Base-by-base conservation (phyloP, 2,113 vertebrate species). In the Microtus ochrogaster region DNA sequence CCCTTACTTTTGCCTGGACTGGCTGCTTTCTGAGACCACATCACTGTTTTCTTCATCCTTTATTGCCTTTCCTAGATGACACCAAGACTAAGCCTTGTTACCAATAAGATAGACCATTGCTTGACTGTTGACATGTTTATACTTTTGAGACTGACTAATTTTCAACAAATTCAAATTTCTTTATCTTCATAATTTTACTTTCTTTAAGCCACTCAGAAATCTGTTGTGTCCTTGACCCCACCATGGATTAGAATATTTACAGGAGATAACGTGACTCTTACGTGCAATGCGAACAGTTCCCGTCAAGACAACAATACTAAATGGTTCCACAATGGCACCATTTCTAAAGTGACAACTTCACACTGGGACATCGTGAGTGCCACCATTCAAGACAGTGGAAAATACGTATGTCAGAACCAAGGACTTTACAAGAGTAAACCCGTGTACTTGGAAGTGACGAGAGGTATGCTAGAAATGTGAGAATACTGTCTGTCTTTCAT, bases 201-300 rank as follows among this genome's bases (percentile, higher is more conserved):
- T 61, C 86, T 90, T 41, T 26, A 93, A 96, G 97, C 8, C 47
- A 11, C 1, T 52, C 3, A 0, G 65, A 95, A 93, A 87, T 81
- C 94, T 68, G 26, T 0, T 0, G 0, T 98, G 22, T 92, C 88
- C 65, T 66, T 98, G 90, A 81, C 63, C 3, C 97, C 97, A 1
- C 95, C 84, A 7, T 98, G 97, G 97, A 93, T 55, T 22, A 85
- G 72, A 85, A 93, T 98, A 94, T 89, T 97, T 73, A 41, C 0
- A 91, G 91, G 84, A 61, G 97, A 98, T 0, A 78, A 5, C 30
- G 97, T 98, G 76, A 97, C 58, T 49, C 92, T 98, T 36, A 72
- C 2, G 26, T 98, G 97, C 84, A 2, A 21, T 7, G 12, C 3
- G 2, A 47, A 84, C 0, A 7, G 11, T 9, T 44, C 24, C 10